A percentile compares a stretch with the other conserved stretches of the same genome.
Evolutionary conservation across 2,797 vertebrate species (phyloP).

Genomic region (Pseudochirops corinnae): DNA sequence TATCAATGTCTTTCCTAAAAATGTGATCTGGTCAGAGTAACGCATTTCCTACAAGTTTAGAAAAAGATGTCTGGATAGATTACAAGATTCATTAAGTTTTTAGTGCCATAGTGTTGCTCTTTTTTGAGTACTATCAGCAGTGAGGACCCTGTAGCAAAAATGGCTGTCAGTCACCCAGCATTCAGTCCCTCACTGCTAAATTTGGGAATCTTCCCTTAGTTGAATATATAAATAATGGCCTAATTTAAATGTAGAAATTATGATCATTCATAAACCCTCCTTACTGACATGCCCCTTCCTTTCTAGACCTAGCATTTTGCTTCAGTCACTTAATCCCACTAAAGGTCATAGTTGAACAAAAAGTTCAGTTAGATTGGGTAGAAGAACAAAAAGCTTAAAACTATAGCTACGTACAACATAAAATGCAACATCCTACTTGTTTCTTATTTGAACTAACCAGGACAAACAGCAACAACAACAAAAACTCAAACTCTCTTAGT

Average conservation of each 20-base stretch:
- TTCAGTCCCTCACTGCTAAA: neutral
- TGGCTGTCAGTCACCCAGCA: neutral
- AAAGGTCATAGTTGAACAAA: neutral
- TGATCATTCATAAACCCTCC: neutral
- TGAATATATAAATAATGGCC: neutral
- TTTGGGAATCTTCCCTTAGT: neutral
- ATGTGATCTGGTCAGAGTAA: neutral
- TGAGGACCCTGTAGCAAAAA: neutral
- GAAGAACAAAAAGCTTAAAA: neutral
- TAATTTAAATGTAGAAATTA: neutral
- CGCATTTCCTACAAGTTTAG: neutral
- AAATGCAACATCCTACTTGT: neutral
- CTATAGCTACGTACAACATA: neutral
- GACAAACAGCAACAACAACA: neutral
- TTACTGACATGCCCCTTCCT: neutral
- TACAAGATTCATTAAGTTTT: neutral
- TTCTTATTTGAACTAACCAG: neutral
- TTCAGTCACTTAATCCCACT: neutral
- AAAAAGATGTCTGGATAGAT: neutral
- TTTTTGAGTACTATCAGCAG: neutral
- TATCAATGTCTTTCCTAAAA: neutral
- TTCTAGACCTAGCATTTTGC: neutral
- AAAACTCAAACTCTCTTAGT: neutral
- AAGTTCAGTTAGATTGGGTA: neutral
- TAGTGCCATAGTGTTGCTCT: neutral